Evolutionary conservation across 2,113 vertebrate species (phyloP).

Genomic region (Hydrochoerus hydrochaeris): DNA sequence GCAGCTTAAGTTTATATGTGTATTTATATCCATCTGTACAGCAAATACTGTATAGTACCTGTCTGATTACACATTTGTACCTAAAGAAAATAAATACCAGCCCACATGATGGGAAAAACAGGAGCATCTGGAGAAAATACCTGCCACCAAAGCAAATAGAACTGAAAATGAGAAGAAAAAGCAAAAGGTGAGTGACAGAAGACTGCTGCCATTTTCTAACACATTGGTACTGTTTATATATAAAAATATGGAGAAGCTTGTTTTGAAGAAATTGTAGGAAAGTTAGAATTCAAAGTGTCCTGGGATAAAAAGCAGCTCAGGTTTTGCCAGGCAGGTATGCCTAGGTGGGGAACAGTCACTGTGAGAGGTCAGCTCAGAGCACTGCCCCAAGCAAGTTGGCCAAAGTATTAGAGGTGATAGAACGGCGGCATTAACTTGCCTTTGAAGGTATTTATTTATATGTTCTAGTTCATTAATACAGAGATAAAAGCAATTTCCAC

Average conservation of each 20-base stretch:
- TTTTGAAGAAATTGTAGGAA: not conserved
- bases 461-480: slow-evolving; percentile 21
- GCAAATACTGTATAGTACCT: not conserved
- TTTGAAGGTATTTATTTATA: slow-evolving; percentile 1
- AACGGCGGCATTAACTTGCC: not conserved
- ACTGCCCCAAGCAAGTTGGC: not conserved
- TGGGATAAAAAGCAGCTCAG: not conserved
- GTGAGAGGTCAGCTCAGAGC: not conserved
- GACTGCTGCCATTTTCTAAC: not conserved
- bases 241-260: not conserved
- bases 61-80: not conserved
- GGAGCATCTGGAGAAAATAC: not conserved
- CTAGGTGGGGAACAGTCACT: not conserved
- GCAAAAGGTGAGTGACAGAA: not conserved
- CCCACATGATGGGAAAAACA: not conserved
- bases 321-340: not conserved
- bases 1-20: not conserved
- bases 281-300: slow-evolving; percentile 14
- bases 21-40: not conserved
- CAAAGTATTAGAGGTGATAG: not conserved
- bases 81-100: slow-evolving; percentile 15
- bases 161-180: not conserved
- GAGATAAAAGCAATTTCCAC: slow-evolving; percentile 57
- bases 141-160: not conserved
- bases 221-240: not conserved